These are phyloP conservation scores for Hydrotaea cyrtoneurina DNA, from an alignment of 2,888 invertebrate species.

Conservation along the genomic window DNA sequence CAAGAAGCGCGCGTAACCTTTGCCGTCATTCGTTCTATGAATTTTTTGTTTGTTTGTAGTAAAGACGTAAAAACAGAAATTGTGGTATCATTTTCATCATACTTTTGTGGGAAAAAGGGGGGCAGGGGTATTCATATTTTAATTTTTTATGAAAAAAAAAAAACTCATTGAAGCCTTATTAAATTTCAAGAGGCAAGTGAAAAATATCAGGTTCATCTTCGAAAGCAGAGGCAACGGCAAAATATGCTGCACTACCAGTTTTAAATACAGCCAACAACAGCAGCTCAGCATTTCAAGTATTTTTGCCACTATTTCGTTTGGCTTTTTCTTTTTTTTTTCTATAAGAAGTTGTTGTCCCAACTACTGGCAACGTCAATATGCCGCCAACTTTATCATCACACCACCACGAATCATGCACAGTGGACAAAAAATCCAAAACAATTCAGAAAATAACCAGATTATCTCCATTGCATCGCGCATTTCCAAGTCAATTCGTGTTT, in stretches of 20 bases:
- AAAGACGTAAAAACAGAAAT: too few relatives aligned
- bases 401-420: conserved; percentile 12
- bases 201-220: background rate
- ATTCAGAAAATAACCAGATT: conserved; percentile 49
- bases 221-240: background rate
- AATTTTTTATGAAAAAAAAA: background rate
- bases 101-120: too few relatives aligned
- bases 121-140: too few relatives aligned
- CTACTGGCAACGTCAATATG: background rate
- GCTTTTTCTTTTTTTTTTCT: conserved; percentile 1
- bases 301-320: conserved; percentile 19
- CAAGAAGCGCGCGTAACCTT: background rate
- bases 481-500: conserved; percentile 36
- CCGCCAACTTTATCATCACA: conserved; percentile 2
- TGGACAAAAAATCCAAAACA: conserved; percentile 12
- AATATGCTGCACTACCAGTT: background rate
- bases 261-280: background rate
- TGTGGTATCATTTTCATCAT: too few relatives aligned
- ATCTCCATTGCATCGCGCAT: conserved; percentile 16
- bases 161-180: background rate
- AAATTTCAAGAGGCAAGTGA: background rate
- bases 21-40: background rate
- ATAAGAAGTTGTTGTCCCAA: conserved; percentile 34
- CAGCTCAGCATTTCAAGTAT: conserved; percentile 16
- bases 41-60: too few relatives aligned